phyloP scores from a whole-genome alignment of 2,888 invertebrate genomes.

The Diplazon laetatorius region DNA sequence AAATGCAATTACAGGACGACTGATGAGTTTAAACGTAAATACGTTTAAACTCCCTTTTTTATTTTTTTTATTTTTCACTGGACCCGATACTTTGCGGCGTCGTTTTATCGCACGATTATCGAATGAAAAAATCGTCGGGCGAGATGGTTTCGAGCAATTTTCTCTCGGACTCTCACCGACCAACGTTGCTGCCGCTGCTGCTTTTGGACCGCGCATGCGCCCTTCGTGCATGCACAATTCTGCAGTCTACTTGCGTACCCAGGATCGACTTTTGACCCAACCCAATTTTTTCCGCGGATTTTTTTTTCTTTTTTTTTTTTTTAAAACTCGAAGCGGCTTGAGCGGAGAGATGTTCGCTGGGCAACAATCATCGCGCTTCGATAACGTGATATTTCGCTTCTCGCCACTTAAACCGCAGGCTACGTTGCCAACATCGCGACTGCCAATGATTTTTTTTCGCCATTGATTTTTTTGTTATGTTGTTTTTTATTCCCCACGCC shows the following conservation, averaged over 20 bases:
- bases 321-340: too few relatives aligned
- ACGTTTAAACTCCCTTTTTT: constrained; percentile 42
- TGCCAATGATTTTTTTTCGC: too few relatives aligned
- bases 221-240: constrained; percentile 31
- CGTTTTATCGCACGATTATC: constrained; percentile 67
- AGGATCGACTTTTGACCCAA: constrained; percentile 52
- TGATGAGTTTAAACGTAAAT: too few relatives aligned
- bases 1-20: constrained; percentile 20
- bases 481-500: background rate
- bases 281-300: constrained; percentile 59
- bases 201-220: background rate
- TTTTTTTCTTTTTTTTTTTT: too few relatives aligned
- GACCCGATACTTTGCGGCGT: constrained; percentile 67
- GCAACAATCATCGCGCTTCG: constrained; percentile 10
- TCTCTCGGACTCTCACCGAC: constrained; percentile 24
- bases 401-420: constrained; percentile 39
- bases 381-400: constrained; percentile 36
- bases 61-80: constrained; percentile 41
- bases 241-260: constrained; percentile 24
- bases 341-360: background rate
- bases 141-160: constrained; percentile 44
- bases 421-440: constrained; percentile 14
- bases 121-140: constrained; percentile 7
- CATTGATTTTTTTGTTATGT: too few relatives aligned
- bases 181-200: background rate